phyloP scores from a whole-genome alignment of 2,888 invertebrate genomes.

The Dicyrtomina minuta region DNA sequence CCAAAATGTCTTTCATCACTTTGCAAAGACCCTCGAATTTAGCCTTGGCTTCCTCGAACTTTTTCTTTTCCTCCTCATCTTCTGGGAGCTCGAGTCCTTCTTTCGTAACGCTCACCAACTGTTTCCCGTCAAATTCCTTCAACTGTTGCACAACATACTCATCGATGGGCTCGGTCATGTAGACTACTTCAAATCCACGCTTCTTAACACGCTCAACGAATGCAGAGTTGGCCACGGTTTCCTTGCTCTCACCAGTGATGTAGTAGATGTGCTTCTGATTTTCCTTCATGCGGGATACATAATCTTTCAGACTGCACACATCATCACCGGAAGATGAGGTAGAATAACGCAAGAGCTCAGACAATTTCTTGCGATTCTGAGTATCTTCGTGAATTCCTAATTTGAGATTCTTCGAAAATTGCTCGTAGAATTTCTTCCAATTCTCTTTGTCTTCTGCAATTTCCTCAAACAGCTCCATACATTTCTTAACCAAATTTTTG shows the following conservation, averaged over 20 bases:
- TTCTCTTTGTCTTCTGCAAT: constrained; percentile 94
- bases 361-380: constrained; percentile 85
- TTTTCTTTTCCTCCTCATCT: constrained; percentile 96
- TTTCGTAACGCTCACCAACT: constrained; percentile 94
- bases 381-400: constrained; percentile 97
- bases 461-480: constrained; percentile 94
- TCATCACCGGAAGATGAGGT: constrained; percentile 96
- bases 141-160: constrained; percentile 98
- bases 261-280: constrained; percentile 98
- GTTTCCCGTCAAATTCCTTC: constrained; percentile 96
- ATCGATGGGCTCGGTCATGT: constrained; percentile 99
- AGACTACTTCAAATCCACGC: constrained; percentile 94
- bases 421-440: constrained; percentile 98
- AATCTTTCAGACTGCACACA: constrained; percentile 88
- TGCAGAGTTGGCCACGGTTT: constrained; percentile 91
- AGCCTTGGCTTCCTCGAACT: constrained; percentile 83
- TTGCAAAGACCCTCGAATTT: constrained; percentile 78
- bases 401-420: constrained; percentile 96
- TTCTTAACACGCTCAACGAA: constrained; percentile 98
- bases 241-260: constrained; percentile 88
- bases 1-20: constrained; percentile 94
- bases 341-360: constrained; percentile 84
- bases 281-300: constrained; percentile 96
- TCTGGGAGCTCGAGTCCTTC: constrained; percentile 97
- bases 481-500: constrained; percentile 98